Evolutionary conservation across 1,140 invertebrate species (phyloP).

Genomic region (Aleiodes sp.): DNA sequence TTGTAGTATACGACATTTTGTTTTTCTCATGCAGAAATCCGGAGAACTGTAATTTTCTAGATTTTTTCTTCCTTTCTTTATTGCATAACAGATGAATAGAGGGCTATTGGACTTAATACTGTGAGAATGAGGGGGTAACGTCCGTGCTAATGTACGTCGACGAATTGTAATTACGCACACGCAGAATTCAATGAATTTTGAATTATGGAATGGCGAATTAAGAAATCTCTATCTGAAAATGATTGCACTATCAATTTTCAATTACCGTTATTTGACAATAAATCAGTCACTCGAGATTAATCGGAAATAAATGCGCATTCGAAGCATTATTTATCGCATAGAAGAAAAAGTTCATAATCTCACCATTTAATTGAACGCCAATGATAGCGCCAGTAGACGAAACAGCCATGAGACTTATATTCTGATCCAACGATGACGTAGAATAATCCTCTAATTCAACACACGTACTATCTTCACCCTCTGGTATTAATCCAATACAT

Average conservation of each 20-base stretch:
- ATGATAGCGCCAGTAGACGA: slow-evolving; percentile 70
- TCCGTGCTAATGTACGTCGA: not conserved
- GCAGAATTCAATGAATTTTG: not conserved
- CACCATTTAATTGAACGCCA: slow-evolving; percentile 68
- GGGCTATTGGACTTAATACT: not conserved
- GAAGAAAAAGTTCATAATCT: slow-evolving; percentile 32
- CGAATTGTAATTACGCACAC: not conserved
- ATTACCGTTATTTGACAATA: too few species aligned
- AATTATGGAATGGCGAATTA: too few species aligned
- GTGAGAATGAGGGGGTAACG: not conserved
- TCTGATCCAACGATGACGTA: slow-evolving; percentile 67
- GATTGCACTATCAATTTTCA: too few species aligned
- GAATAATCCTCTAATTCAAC: slow-evolving; percentile 74
- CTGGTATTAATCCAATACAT: slow-evolving; percentile 68
- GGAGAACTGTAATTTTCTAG: too few species aligned
- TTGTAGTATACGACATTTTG: too few species aligned
- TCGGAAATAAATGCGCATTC: too few species aligned
- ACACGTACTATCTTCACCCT: slow-evolving; percentile 72
- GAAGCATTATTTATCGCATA: too few species aligned
- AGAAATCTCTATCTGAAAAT: too few species aligned
- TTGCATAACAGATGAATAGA: not conserved
- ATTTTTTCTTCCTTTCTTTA: too few species aligned
- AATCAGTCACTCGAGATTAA: too few species aligned
- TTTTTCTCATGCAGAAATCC: too few species aligned
- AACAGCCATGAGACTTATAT: slow-evolving; percentile 72